These are phyloP conservation scores for Wiebesia pumilae DNA, from an alignment of 1,140 invertebrate genomes.

Conservation along the genomic window DNA sequence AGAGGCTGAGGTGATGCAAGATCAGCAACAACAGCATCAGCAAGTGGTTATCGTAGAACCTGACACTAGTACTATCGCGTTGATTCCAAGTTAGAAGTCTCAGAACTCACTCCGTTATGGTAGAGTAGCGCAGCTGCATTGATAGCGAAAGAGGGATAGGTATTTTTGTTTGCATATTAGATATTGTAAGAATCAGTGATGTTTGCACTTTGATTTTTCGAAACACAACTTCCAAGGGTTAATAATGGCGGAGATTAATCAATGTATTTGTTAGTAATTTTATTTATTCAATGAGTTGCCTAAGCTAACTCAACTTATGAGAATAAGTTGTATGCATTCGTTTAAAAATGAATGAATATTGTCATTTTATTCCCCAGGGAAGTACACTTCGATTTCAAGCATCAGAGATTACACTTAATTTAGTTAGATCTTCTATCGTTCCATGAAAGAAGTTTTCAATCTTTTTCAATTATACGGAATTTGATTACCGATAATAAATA, in stretches of 20 bases:
- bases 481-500: background rate
- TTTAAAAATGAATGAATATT: background rate
- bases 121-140: constrained; percentile 20
- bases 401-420: background rate
- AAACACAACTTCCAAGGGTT: background rate
- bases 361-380: background rate
- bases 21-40: background rate
- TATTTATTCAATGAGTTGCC: background rate
- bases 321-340: background rate
- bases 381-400: background rate
- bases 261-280: background rate
- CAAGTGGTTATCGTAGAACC: constrained; percentile 5
- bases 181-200: background rate
- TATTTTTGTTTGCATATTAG: background rate
- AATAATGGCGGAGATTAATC: background rate
- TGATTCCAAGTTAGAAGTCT: background rate
- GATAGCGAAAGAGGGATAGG: background rate
- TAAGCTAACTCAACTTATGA: background rate
- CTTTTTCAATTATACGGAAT: background rate
- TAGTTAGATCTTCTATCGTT: no score
- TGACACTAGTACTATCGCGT: background rate
- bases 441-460: no score
- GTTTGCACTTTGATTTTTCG: background rate
- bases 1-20: background rate
- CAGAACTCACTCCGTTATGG: background rate